Conservation (phyloP, 2,888 invertebrate genomes). For the Phaonia tiefii region DNA sequence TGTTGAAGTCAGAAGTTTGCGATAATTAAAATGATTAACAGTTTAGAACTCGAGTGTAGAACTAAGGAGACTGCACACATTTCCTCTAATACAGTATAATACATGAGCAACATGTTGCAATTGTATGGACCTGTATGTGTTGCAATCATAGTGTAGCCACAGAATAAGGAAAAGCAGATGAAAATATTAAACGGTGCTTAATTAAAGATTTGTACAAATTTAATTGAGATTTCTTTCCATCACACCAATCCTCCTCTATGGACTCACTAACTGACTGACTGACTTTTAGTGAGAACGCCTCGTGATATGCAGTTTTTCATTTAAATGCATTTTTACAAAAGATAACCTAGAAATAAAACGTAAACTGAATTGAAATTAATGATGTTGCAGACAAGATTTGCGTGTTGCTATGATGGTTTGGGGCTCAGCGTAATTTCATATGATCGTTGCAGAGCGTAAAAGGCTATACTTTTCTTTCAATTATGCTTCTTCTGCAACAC, state of each 20-base stretch:
- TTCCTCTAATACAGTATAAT: slow-evolving; percentile 1
- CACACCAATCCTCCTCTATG: neutral
- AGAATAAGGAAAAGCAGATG: slow-evolving; percentile 5
- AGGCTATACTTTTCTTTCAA: slow-evolving; percentile 60
- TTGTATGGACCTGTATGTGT: too few species aligned
- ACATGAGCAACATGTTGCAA: neutral
- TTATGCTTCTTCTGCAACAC: slow-evolving; percentile 45
- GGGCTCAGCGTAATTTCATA: neutral
- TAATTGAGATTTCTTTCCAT: slow-evolving; percentile 37
- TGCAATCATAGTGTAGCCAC: neutral
- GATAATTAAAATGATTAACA: slow-evolving; percentile 60
- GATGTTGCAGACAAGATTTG: slow-evolving; percentile 45
- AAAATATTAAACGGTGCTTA: slow-evolving; percentile 48
- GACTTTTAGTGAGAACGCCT: too few species aligned
- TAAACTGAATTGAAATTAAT: slow-evolving; percentile 26
- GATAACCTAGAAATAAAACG: neutral
- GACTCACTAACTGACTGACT: neutral
- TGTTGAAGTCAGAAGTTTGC: slow-evolving; percentile 49
- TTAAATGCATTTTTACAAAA: slow-evolving; percentile 21
- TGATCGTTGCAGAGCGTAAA: slow-evolving; percentile 10
- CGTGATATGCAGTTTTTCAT: slow-evolving; percentile 1
- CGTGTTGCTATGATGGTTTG: slow-evolving; percentile 41
- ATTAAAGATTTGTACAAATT: slow-evolving; percentile 47
- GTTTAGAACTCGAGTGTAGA: neutral
- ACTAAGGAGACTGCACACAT: neutral